Evolutionary conservation across 1,140 invertebrate species (phyloP).

Genomic region (Drosophila ercepeae): DNA sequence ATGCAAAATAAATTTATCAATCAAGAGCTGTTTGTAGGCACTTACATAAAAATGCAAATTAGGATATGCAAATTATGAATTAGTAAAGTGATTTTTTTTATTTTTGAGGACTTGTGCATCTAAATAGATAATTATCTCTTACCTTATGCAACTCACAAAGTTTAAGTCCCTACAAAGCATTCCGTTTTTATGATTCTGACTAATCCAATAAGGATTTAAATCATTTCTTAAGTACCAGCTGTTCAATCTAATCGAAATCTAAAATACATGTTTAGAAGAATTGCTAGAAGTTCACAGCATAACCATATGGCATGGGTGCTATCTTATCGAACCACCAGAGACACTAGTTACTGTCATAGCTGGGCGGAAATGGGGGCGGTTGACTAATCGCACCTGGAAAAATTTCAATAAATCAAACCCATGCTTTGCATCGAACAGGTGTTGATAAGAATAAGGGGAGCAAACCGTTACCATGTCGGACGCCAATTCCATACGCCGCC

Average conservation of each 20-base stretch:
- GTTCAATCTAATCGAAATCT: conserved; percentile 37
- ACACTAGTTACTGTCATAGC: conserved; percentile 32
- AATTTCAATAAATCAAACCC: conserved; percentile 74
- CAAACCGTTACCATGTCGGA: conserved; percentile 45
- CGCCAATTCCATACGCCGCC: conserved; percentile 66
- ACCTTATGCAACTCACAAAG: neutral
- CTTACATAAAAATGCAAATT: neutral
- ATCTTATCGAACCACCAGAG: conserved; percentile 46
- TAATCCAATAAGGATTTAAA: conserved; percentile 1
- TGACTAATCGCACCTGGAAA: conserved; percentile 43
- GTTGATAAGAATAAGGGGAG: conserved; percentile 30
- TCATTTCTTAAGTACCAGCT: conserved; percentile 1
- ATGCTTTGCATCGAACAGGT: conserved; percentile 39
- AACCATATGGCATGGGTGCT: conserved; percentile 37
- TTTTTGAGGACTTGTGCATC: no score
- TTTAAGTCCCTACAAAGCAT: neutral
- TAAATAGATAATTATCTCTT: no score
- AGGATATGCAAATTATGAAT: neutral
- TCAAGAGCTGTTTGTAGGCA: neutral
- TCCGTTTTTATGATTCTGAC: conserved; percentile 3
- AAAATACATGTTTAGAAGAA: neutral
- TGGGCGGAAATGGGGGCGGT: conserved; percentile 37
- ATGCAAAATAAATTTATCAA: neutral
- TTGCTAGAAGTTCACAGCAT: neutral
- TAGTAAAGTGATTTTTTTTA: neutral